phyloP scores from a whole-genome alignment of 2,113 vertebrate genomes.

The human (Homo sapiens) region DNA sequence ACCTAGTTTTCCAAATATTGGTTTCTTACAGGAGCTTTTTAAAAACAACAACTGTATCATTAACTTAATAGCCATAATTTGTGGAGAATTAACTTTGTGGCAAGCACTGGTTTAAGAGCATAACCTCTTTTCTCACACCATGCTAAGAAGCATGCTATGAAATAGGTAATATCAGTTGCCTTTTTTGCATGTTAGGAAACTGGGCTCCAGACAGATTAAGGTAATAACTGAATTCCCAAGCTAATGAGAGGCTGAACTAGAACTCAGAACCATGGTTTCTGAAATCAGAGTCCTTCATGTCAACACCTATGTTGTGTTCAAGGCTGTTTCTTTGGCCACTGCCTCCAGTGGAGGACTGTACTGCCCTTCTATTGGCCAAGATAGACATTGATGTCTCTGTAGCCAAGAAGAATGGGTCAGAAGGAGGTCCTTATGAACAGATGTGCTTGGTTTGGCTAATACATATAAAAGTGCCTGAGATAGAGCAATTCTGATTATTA shows the following conservation, averaged over 20 bases:
- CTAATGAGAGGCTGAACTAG: not conserved
- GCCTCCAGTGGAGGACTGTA: not conserved
- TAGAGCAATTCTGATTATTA: not conserved
- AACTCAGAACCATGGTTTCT: not conserved
- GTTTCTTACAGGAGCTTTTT: not conserved
- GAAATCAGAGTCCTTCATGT: not conserved
- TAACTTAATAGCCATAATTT: not conserved
- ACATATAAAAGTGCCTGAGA: not conserved
- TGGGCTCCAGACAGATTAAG: not conserved
- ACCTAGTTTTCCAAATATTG: not conserved
- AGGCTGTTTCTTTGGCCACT: not conserved
- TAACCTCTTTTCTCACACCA: not conserved
- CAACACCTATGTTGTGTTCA: not conserved
- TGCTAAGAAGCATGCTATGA: not conserved
- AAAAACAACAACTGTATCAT: not conserved
- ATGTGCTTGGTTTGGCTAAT: not conserved
- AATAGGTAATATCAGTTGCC: accelerated
- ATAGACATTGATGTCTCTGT: not conserved
- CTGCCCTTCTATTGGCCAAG: not conserved
- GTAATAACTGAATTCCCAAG: not conserved
- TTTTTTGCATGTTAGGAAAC: not conserved
- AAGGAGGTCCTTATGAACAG: not conserved
- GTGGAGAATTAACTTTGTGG: not conserved
- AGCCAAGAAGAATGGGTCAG: not conserved
- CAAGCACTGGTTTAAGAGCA: not conserved